These are phyloP conservation scores for Tragopan temminckii DNA, from an alignment of 2,797 vertebrate genomes.

Conservation along the genomic window DNA sequence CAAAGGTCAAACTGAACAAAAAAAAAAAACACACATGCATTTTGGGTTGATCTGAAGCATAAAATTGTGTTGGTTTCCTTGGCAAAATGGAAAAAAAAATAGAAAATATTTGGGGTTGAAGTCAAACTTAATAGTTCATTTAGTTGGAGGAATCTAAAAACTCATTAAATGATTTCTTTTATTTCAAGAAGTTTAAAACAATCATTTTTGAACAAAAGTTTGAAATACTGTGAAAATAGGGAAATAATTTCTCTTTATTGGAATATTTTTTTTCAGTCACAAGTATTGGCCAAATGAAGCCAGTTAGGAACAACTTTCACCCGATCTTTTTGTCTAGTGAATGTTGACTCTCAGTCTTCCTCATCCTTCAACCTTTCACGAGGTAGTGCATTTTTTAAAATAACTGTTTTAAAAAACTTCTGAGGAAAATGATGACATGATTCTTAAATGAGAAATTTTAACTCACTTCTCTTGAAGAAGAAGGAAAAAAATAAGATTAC, in stretches of 20 bases:
- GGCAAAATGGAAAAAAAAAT: not conserved
- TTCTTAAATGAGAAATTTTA: not conserved
- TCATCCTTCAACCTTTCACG: not conserved
- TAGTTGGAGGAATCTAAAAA: not conserved
- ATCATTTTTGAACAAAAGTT: not conserved
- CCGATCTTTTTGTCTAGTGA: not conserved
- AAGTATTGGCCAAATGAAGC: not conserved
- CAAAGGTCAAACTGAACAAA: slow-evolving; percentile 30
- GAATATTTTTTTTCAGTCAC: not conserved
- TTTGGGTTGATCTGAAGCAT: slow-evolving; percentile 30
- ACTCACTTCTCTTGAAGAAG: not conserved
- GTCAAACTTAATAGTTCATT: slow-evolving; percentile 4
- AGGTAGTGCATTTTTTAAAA: not conserved
- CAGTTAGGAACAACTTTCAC: not conserved
- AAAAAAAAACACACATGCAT: not conserved
- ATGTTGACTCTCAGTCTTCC: not conserved
- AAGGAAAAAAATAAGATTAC: not conserved
- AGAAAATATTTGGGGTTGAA: not conserved
- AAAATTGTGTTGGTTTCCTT: slow-evolving; percentile 47
- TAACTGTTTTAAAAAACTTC: not conserved
- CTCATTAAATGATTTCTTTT: not conserved
- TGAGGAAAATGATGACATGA: not conserved
- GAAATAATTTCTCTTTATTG: not conserved
- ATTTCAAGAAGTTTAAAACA: not conserved
- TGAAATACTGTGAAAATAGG: not conserved